Base-by-base conservation (phyloP, 2,888 invertebrate species). In the Cristatella mucedo region DNA sequence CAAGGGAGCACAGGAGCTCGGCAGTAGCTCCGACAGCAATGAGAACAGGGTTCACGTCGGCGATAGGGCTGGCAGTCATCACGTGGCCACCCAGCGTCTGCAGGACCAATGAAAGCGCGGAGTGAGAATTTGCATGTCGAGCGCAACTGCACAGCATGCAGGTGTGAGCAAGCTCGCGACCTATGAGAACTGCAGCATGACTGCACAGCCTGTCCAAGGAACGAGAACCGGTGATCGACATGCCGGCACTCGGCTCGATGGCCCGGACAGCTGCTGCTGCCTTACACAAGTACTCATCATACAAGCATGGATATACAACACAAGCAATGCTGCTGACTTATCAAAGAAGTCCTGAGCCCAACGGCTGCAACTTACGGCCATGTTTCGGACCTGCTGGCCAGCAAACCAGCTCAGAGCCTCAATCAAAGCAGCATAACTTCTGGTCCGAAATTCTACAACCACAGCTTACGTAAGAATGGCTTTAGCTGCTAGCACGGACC, bases 361-460 rank as follows among this genome's bases (percentile, higher is more conserved):
- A n/a, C n/a, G n/a, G n/a, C n/a, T n/a, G n/a, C n/a, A n/a, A 48
- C 57, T 53, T 43, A 63, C 76, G 36, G 87, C 89, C 11, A 86
- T 86, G 66, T 89, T 93, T 46, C 93, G 73, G 37, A 93, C 83
- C 70, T 93, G 93, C 56, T 78, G 82, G 4, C 91, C 89, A 36
- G 87, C 93, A 71, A 93, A 93, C 78, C 82, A 86, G 59, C 84
- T 77, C 20, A 93, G 68, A 81, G 91, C 93, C 39, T 81, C 76
- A 6, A 76, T 71, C 19, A 84, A 73, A 21, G 79, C 74, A 6
- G 49, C 53, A 69, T 68, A 63, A 7, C 53, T 45, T 43, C 56
- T 37, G 0, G 55, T 55, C 44, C 54, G 45, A 18, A 48, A 31
- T 33, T 53, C 57, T 57, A 44, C 20, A 43, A 32, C 19, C 24